Percentiles rank a stretch among this genome's conserved stretches.
Conservation (phyloP, 2,113 vertebrate species). For the Bubalus kerabau region DNA sequence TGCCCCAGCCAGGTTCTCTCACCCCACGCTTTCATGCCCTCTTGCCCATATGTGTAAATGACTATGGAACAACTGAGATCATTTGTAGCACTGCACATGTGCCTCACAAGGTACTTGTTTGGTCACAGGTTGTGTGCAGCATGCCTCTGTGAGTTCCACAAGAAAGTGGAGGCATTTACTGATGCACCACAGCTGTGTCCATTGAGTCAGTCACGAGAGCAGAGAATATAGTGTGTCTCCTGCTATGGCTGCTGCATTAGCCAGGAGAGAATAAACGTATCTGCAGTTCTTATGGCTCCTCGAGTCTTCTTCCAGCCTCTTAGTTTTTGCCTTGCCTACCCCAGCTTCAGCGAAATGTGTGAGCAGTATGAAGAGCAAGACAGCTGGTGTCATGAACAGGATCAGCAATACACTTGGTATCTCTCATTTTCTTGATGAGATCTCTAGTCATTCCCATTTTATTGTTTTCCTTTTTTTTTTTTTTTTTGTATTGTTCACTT, state of each 20-base stretch:
- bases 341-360: neutral
- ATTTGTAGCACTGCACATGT: neutral
- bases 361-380: neutral
- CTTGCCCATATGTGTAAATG: neutral
- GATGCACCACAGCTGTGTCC: neutral
- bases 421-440: neutral
- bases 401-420: neutral
- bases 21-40: neutral
- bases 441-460: neutral
- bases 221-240: neutral
- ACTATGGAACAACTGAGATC: neutral
- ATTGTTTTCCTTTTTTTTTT: neutral
- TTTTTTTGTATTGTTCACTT: neutral
- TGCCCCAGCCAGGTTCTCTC: neutral
- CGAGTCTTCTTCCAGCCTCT: neutral
- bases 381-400: neutral
- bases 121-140: neutral
- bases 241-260: neutral
- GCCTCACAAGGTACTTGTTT: neutral
- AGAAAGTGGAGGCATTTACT: neutral
- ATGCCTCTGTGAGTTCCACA: neutral
- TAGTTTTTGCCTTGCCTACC: neutral
- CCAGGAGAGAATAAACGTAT: neutral
- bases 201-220: neutral
- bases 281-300: neutral